A percentile compares a stretch with the other conserved stretches of the same genome.
Conservation (phyloP, 2,888 invertebrate species). For the Drosophila stalkeri region DNA sequence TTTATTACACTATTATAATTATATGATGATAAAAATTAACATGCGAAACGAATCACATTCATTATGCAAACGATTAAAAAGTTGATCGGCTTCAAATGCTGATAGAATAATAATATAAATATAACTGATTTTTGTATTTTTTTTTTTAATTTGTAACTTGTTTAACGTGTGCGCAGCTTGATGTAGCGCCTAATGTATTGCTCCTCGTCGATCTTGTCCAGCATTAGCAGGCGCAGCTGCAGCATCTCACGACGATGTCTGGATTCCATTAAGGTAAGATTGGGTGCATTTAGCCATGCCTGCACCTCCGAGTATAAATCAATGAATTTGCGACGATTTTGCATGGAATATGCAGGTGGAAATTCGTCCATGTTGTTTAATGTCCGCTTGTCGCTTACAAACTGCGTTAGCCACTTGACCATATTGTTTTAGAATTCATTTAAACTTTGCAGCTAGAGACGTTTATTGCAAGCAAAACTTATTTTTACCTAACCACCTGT, state of each 20-base stretch:
- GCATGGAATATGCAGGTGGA: neutral
- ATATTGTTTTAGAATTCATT: conserved; percentile 6
- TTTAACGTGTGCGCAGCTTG: conserved; percentile 40
- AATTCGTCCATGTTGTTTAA: conserved; percentile 12
- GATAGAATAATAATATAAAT: conserved; percentile 34
- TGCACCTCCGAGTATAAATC: conserved; percentile 23
- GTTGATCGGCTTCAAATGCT: conserved; percentile 16
- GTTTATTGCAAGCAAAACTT: neutral
- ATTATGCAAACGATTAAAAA: conserved; percentile 52
- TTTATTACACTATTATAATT: conserved; percentile 68
- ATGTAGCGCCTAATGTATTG: conserved; percentile 37
- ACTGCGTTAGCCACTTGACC: conserved; percentile 12
- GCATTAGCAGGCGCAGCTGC: conserved; percentile 23
- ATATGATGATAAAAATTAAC: conserved; percentile 53
- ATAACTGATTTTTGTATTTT: neutral
- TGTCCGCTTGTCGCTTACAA: neutral
- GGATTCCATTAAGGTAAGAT: conserved; percentile 24
- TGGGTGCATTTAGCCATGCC: conserved; percentile 28
- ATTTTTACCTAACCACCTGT: conserved; percentile 11
- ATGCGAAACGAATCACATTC: conserved; percentile 64
- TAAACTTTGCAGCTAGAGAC: neutral
- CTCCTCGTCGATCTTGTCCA: conserved; percentile 44
- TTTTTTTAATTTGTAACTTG: neutral
- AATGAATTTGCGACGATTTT: conserved; percentile 5
- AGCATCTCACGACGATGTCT: conserved; percentile 15